Conservation (phyloP, 2,113 vertebrate species). For the Argyrosomus japonicus region DNA sequence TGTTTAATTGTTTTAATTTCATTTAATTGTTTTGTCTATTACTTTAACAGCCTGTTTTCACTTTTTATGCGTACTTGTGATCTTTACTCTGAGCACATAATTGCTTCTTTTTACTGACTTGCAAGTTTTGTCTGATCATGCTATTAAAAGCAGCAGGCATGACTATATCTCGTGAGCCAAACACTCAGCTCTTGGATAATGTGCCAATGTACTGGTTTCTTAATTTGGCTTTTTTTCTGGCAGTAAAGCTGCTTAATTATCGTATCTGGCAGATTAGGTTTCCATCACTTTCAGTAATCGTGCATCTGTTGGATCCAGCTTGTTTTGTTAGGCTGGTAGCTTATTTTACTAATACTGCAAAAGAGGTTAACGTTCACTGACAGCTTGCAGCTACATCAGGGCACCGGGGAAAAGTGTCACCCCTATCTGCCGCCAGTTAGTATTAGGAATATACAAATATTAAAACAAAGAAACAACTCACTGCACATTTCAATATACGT, state of each 20-base stretch:
- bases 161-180: conserved; percentile 10
- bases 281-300: conserved; percentile 55
- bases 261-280: conserved; percentile 56
- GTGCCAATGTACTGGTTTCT: conserved; percentile 20
- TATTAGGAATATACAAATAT: conserved; percentile 12
- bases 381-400: conserved; percentile 57
- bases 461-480: conserved; percentile 8
- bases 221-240: conserved; percentile 48
- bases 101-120: not conserved
- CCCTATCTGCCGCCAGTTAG: conserved; percentile 23
- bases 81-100: not conserved
- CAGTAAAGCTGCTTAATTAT: conserved; percentile 60
- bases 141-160: not conserved
- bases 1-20: not conserved
- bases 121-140: conserved; percentile 11
- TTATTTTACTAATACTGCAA: conserved; percentile 67
- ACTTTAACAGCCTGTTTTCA: not conserved
- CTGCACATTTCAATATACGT: not conserved
- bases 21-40: not conserved
- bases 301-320: conserved; percentile 53
- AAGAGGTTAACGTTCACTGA: conserved; percentile 57
- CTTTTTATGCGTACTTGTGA: not conserved
- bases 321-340: conserved; percentile 50
- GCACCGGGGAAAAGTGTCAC: conserved; percentile 31
- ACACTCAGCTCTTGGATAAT: conserved; percentile 19